Percentiles rank a stretch among this genome's conserved stretches.
These are phyloP conservation scores for Sorex araneus DNA, from an alignment of 2,113 vertebrate species.

Conservation along the genomic window DNA sequence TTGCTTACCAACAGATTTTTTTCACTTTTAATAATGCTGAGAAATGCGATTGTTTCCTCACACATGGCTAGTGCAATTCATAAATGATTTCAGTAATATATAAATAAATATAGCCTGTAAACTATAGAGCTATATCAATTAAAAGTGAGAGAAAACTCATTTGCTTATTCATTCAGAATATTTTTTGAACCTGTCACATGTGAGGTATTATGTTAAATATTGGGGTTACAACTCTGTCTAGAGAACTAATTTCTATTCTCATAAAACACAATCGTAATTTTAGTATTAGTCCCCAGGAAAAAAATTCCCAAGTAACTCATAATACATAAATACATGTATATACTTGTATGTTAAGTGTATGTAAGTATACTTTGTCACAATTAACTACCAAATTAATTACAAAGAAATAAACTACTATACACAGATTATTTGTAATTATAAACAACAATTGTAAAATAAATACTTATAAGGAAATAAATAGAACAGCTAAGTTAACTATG, in stretches of 20 bases:
- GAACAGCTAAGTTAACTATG: neutral
- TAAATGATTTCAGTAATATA: conserved; percentile 57
- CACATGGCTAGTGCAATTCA: neutral
- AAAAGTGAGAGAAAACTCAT: conserved; percentile 36
- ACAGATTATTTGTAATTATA: neutral
- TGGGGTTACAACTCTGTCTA: neutral
- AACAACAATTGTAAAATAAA: too few relatives aligned
- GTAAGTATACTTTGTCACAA: neutral
- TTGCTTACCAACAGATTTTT: neutral
- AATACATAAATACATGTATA: neutral
- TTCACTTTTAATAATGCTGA: conserved; percentile 24
- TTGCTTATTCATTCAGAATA: conserved; percentile 16
- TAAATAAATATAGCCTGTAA: conserved; percentile 54
- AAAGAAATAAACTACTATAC: neutral
- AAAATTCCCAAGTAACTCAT: neutral
- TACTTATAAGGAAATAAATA: neutral
- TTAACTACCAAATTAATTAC: conserved; percentile 43
- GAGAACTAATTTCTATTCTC: neutral
- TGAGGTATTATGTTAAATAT: neutral
- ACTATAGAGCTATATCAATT: conserved; percentile 27
- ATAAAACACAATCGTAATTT: neutral
- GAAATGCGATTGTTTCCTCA: conserved; percentile 15
- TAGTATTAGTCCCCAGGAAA: conserved; percentile 4
- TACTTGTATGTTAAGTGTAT: neutral
- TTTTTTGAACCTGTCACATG: neutral